A percentile compares a stretch with the other conserved stretches of the same genome.
phyloP scores from a whole-genome alignment of 2,113 vertebrate species.

The Ammodytes marinus region DNA sequence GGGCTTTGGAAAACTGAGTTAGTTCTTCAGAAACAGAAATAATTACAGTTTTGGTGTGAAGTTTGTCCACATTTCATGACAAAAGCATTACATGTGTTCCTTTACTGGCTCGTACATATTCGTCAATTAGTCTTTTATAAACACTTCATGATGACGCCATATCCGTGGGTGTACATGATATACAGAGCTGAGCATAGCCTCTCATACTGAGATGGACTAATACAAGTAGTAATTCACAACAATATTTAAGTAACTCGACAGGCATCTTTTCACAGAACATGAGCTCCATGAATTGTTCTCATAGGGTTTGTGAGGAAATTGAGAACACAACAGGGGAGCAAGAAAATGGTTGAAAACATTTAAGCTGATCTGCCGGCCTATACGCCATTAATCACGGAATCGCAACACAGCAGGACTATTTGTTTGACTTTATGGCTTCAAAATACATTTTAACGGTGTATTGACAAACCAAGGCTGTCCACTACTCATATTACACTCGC shows the following conservation, averaged over 20 bases:
- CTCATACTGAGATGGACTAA: slow-evolving; percentile 30
- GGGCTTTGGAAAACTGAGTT: slow-evolving; percentile 22
- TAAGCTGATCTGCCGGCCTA: slow-evolving; percentile 22
- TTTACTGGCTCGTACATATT: neutral
- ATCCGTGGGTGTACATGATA: neutral
- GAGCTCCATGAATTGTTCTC: slow-evolving; percentile 46
- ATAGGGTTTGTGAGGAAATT: slow-evolving; percentile 52
- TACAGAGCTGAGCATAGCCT: slow-evolving; percentile 12
- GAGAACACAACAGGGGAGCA: slow-evolving; percentile 53
- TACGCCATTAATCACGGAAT: slow-evolving; percentile 55
- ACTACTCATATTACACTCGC: slow-evolving; percentile 12
- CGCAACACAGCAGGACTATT: slow-evolving; percentile 24
- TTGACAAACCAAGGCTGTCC: slow-evolving; percentile 8
- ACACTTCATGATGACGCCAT: neutral
- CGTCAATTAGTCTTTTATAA: neutral
- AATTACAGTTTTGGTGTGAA: neutral
- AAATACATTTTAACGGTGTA: slow-evolving; percentile 23
- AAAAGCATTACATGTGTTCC: neutral
- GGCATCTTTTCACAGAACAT: slow-evolving; percentile 31
- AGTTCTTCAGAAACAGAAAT: slow-evolving; percentile 24
- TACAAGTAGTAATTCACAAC: slow-evolving; percentile 38
- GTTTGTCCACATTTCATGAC: slow-evolving; percentile 1
- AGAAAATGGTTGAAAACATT: slow-evolving; percentile 64
- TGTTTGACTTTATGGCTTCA: slow-evolving; percentile 37
- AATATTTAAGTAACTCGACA: slow-evolving; percentile 34